These are phyloP conservation scores for Branchinecta sandiegonensis DNA, from an alignment of 2,888 invertebrate species.

Conservation along the genomic window DNA sequence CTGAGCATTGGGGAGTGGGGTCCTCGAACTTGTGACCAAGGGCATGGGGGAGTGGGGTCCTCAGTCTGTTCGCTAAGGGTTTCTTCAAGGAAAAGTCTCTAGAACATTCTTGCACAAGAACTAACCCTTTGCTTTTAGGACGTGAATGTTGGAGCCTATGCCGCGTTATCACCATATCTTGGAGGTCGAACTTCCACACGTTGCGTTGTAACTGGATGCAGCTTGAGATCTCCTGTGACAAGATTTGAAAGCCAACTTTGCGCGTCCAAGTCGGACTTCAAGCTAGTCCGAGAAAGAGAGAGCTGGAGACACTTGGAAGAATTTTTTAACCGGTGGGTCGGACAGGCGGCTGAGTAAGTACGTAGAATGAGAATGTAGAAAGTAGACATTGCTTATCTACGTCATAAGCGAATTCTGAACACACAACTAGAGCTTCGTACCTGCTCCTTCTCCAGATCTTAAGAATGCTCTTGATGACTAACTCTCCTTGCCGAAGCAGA, in stretches of 20 bases:
- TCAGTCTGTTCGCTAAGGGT: too few relatives aligned
- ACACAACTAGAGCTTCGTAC: too few relatives aligned
- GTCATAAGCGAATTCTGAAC: too few relatives aligned
- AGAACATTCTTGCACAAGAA: not conserved
- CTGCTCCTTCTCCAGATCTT: too few relatives aligned
- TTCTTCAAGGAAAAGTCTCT: not conserved
- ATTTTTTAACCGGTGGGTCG: not conserved
- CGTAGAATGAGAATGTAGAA: too few relatives aligned
- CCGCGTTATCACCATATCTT: not conserved
- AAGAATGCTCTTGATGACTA: too few relatives aligned
- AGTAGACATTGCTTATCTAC: too few relatives aligned
- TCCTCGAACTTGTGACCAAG: too few relatives aligned
- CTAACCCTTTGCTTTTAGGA: not conserved
- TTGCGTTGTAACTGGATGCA: not conserved
- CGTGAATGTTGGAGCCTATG: constrained; percentile 1
- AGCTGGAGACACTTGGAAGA: constrained; percentile 6
- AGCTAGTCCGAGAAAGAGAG: not conserved
- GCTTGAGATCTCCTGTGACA: not conserved
- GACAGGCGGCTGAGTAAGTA: not conserved
- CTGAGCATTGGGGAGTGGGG: too few relatives aligned
- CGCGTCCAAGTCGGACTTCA: not conserved
- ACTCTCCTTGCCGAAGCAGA: too few relatives aligned
- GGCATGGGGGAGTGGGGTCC: too few relatives aligned
- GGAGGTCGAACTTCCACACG: constrained; percentile 4
- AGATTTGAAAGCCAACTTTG: not conserved